Evolutionary conservation across 2,888 invertebrate genomes (phyloP), one percentile per base, ranked within the genome.

Genomic region (Alloscopus bannaensis): DNA sequence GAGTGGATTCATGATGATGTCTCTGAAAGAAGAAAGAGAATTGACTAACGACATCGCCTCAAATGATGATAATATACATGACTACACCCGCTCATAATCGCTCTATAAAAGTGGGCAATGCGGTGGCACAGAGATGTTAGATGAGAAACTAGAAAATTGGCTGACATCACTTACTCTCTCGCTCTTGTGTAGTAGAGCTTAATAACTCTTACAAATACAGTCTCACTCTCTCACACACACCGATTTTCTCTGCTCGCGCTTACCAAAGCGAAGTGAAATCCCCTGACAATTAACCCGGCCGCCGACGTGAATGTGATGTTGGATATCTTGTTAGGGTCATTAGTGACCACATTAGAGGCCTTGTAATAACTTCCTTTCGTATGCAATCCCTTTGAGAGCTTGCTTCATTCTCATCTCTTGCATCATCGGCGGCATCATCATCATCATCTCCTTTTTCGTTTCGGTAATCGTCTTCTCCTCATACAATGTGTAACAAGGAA

Each of bases 291-390:
- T 79, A 80, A 81, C 76, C 73, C 76, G 64, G 69, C 68, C 80
- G 68, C n/a, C n/a, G n/a, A n/a, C n/a, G n/a, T n/a, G 65, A 8
- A 36, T 73, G 73, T 80, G 81, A 80, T 81, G 76, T 80, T n/a
- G 82, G 84, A 82, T n/a, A n/a, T 81, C 84, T 84, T 84, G 84
- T 84, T 84, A 84, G 77, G 82, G 81, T 84, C 84, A 84, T 84
- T 84, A 84, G 84, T 84, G 84, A 83, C 83, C 84, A 83, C 83
- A 83, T 83, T 84, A 83, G 72, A 52, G 69, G 22, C 70, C 72
- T 69, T 77, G 84, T 83, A 84, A 81, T 83, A 81, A 82, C 75
- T 83, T 83, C 81, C 82, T 83, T 75, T 82, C 84, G 78, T 84
- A 84, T 83, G 84, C 84, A 84, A 83, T 83, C 76, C 84, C 83